Conservation (phyloP, 2,888 invertebrate genomes). For the Synanthedon andrenaeformis region DNA sequence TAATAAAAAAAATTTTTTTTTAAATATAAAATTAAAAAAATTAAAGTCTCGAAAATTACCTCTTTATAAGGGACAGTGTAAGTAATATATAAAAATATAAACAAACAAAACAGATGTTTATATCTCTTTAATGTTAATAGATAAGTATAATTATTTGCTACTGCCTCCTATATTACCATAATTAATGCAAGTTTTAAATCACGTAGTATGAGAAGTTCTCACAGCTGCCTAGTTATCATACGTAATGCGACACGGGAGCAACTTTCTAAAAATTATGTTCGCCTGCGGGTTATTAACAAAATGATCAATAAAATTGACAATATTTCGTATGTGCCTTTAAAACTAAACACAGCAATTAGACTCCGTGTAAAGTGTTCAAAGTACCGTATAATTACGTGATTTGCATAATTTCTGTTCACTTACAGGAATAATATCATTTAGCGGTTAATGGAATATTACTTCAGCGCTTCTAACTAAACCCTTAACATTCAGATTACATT, state of each 20-base stretch:
- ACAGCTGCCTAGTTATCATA: too few species aligned
- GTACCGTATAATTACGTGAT: constrained; percentile 24
- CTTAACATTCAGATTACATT: not conserved
- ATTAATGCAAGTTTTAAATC: too few species aligned
- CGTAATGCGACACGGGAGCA: constrained; percentile 13
- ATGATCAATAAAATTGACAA: constrained; percentile 17
- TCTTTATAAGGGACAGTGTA: too few species aligned
- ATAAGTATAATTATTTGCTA: too few species aligned
- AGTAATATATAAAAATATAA: too few species aligned
- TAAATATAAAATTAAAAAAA: too few species aligned
- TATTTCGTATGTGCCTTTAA: constrained; percentile 15
- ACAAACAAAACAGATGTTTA: too few species aligned
- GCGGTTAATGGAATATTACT: constrained; percentile 19
- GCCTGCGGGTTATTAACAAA: constrained; percentile 9
- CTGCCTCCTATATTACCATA: too few species aligned
- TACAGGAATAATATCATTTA: constrained; percentile 24
- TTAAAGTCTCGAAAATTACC: too few species aligned
- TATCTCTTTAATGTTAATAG: too few species aligned
- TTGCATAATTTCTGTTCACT: constrained; percentile 33
- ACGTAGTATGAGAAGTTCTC: too few species aligned
- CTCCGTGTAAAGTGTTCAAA: constrained; percentile 24
- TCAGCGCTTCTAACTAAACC: not conserved
- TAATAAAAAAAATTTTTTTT: too few species aligned
- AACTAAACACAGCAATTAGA: constrained; percentile 21
- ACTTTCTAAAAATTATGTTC: constrained; percentile 33